These are phyloP conservation scores for Zaprionus bogoriensis DNA, from an alignment of 2,888 invertebrate genomes.

Conservation along the genomic window DNA sequence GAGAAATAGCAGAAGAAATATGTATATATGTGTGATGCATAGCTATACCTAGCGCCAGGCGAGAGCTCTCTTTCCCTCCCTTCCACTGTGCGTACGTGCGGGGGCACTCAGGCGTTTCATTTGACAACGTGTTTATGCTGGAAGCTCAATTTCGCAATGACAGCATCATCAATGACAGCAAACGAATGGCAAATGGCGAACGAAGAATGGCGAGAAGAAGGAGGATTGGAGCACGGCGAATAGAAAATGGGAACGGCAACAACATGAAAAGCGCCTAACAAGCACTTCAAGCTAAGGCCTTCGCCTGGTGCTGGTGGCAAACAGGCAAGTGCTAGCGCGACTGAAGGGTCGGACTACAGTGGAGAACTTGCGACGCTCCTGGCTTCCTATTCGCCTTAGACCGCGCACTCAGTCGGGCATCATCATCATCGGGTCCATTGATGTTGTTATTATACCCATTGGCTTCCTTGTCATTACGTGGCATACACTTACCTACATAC, in stretches of 20 bases:
- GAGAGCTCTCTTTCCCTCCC: background rate
- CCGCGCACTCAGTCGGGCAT: constrained; percentile 23
- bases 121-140: constrained; percentile 74
- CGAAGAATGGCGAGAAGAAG: constrained; percentile 22
- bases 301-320: background rate
- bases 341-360: too few relatives aligned
- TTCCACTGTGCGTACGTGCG: constrained; percentile 43
- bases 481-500: constrained; percentile 29
- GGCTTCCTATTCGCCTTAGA: constrained; percentile 22
- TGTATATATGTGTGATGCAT: background rate
- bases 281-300: constrained; percentile 68
- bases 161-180: constrained; percentile 65
- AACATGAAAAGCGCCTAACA: constrained; percentile 67
- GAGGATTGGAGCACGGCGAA: too few relatives aligned
- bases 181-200: constrained; percentile 41
- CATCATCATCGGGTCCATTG: constrained; percentile 69
- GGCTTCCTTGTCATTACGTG: constrained; percentile 75
- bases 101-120: constrained; percentile 66
- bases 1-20: background rate
- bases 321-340: background rate
- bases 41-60: background rate
- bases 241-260: constrained; percentile 2
- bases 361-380: background rate
- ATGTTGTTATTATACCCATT: constrained; percentile 77
- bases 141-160: constrained; percentile 74